Evolutionary conservation across 2,888 invertebrate species (phyloP), one percentile per base, ranked within the genome.

Genomic region (Nemapogon koenigi): DNA sequence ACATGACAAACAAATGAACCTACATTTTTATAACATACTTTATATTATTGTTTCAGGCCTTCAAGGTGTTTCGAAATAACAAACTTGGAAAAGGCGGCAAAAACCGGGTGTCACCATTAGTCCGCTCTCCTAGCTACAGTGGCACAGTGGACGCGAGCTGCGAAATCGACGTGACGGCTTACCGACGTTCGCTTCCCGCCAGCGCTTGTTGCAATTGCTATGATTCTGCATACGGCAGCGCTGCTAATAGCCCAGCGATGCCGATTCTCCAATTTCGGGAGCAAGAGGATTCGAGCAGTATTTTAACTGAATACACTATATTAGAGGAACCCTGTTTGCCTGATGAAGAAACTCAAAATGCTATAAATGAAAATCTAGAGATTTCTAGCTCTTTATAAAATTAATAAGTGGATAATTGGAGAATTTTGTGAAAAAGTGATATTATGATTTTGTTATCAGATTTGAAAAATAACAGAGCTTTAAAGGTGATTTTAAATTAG

Each of bases 251-350:
- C 35, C 76, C 76, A 0, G 57, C 62, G 4, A 3, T 38, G 7
- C 57, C 61, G 0, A 64, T 71, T 1, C n/a, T n/a, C n/a, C n/a
- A n/a, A n/a, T n/a, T n/a, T n/a, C n/a, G n/a, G n/a, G n/a, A n/a
- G n/a, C n/a, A n/a, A n/a, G 73, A 73, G 27, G 78, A 78, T 38
- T 72, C 67, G 46, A 68, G 71, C 57, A 76, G 76, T 48, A 69
- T 78, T 46, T 57, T 65, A 22, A 78, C 78, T 0, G 78, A 78
- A 43, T 75, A 69, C 48, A 78, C 78, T 1, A 53, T 75, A 2
- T 53, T 78, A 0, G 66, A 66, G 2, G 47, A 46, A 3, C 57
- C 50, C 2, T n/a, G n/a, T n/a, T n/a, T n/a, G n/a, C 59, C 66
- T 35, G 66, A 68, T 22, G 70, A 75, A 47, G 54, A 59, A 31